Evolutionary conservation across 2,888 invertebrate genomes (phyloP), one percentile per base, ranked within the genome.

Genomic region (Drosophila fungiperda): DNA sequence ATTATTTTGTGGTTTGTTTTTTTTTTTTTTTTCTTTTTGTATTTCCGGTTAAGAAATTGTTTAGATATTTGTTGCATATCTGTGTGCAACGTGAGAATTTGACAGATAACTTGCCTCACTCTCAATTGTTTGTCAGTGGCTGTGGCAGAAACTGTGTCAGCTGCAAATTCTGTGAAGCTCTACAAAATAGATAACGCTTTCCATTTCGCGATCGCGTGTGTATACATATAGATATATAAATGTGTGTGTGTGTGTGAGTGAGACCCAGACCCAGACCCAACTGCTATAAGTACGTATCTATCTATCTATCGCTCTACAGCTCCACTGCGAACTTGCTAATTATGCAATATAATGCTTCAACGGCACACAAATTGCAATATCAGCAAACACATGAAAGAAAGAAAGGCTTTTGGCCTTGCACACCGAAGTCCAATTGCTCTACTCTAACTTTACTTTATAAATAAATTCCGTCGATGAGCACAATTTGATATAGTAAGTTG

Each of bases 301-400:
- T 62, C 8, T 38, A n/a, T 53, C 42, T 35, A 66, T 23, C 4
- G 23, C 23, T 45, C 15, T 8, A 45, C 15, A 23, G 45, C 45
- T 45, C 2, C 48, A 17, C 57, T 60, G 63, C 50, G 57, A 82
- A 85, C 71, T 79, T 82, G 88, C 86, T 88, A 88, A 86, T 88
- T 86, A 88, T 88, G 86, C 86, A 88, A 88, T 83, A 83, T 83
- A 75, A 80, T 80, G 82, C 76, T 73, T 71, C 76, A 68, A 65
- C 71, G 64, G 68, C 77, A 65, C 69, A 69, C 65, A 79, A 72
- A 68, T 76, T 76, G 83, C 86, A 72, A 78, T 63, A 73, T 83
- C 68, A 68, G 57, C 82, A 50, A 77, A 74, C 73, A 71, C 59
- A 62, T 11, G 12, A 12, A 73, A 48, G 11, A 60, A 38, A 36